phyloP scores from a whole-genome alignment of 2,888 invertebrate species.

The Branchipolynoe longqiensis region DNA sequence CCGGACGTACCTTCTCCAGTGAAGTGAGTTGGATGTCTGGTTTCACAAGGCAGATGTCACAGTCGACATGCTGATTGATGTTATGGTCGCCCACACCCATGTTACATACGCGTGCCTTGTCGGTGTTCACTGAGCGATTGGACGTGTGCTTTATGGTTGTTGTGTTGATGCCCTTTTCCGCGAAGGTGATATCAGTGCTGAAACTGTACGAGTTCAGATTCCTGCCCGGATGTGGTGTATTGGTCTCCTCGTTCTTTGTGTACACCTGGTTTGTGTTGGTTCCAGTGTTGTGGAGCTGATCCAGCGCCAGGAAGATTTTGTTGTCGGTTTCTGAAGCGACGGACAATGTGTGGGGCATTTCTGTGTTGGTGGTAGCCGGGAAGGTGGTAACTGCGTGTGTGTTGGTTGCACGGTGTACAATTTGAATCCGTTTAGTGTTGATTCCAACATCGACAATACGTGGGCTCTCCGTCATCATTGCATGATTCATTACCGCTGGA shows the following conservation, averaged over 20 bases:
- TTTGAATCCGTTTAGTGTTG: constrained; percentile 69
- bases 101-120: constrained; percentile 9
- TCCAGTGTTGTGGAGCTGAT: constrained; percentile 24
- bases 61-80: constrained; percentile 50
- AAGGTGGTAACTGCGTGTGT: constrained; percentile 71
- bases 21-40: too few species aligned
- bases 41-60: constrained; percentile 55
- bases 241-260: constrained; percentile 41
- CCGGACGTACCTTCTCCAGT: not conserved
- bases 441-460: constrained; percentile 74
- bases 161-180: constrained; percentile 47
- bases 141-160: constrained; percentile 10
- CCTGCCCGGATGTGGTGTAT: constrained; percentile 31
- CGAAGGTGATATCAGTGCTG: not conserved
- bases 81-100: constrained; percentile 51
- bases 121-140: constrained; percentile 55
- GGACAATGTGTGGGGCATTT: constrained; percentile 32
- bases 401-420: constrained; percentile 70
- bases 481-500: constrained; percentile 68
- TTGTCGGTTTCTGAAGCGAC: constrained; percentile 60
- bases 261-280: constrained; percentile 44
- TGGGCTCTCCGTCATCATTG: constrained; percentile 71
- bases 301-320: constrained; percentile 47
- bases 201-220: constrained; percentile 15
- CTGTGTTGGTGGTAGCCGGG: constrained; percentile 76